These are phyloP conservation scores for Grus americana DNA, from an alignment of 2,113 vertebrate genomes.

Conservation along the genomic window DNA sequence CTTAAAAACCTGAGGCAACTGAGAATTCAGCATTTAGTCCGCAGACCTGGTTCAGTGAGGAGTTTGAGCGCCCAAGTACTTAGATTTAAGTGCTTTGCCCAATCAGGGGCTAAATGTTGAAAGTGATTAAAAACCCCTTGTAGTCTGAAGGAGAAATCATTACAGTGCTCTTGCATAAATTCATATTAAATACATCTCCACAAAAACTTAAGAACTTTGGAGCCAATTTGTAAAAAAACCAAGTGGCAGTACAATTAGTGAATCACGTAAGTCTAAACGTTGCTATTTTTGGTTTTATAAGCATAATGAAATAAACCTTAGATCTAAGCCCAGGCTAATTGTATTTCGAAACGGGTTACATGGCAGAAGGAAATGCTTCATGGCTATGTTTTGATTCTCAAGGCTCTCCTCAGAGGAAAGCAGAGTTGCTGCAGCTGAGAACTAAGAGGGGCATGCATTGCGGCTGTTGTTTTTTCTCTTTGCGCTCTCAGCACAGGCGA, in stretches of 20 bases:
- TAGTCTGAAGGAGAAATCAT: slow-evolving; percentile 48
- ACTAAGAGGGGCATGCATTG: not conserved
- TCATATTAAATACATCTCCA: slow-evolving; percentile 39
- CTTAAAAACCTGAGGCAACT: not conserved
- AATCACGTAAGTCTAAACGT: slow-evolving; percentile 37
- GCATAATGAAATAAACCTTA: slow-evolving; percentile 31
- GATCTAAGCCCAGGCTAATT: slow-evolving; percentile 48
- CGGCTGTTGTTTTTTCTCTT: not conserved
- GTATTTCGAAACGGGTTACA: slow-evolving; percentile 23
- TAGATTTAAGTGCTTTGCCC: slow-evolving; percentile 20
- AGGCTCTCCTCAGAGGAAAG: slow-evolving; percentile 40
- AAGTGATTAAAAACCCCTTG: slow-evolving; percentile 44
- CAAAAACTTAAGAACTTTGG: not conserved
- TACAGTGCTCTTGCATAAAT: slow-evolving; percentile 39
- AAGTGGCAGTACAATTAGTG: not conserved
- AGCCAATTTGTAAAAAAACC: not conserved
- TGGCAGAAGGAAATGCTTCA: slow-evolving; percentile 38
- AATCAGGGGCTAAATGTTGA: slow-evolving; percentile 33
- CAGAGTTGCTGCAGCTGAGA: slow-evolving; percentile 16
- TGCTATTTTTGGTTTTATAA: slow-evolving; percentile 21
- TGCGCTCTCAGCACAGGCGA: not conserved
- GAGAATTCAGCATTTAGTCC: not conserved
- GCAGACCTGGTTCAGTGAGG: not conserved
- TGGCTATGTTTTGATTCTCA: slow-evolving; percentile 43
- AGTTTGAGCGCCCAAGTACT: not conserved